Percentiles rank a stretch among this genome's conserved stretches.
Conservation (phyloP, 2,113 vertebrate genomes). For the Eulemur macaco region DNA sequence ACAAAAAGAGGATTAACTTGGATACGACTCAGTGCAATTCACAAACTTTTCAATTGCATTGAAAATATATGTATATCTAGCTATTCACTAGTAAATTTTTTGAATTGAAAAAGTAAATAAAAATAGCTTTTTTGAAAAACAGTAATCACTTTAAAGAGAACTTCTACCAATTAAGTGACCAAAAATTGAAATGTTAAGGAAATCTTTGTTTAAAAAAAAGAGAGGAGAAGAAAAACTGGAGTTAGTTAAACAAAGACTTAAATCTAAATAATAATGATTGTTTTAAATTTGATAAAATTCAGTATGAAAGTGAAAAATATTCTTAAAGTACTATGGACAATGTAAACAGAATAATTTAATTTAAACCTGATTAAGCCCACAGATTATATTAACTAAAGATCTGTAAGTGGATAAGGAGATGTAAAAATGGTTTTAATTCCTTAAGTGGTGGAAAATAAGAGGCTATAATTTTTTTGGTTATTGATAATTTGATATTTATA, state of each 20-base stretch:
- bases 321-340: neutral
- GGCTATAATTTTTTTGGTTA: neutral
- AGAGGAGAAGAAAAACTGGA: neutral
- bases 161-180: neutral
- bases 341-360: neutral
- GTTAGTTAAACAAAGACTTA: neutral
- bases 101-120: neutral
- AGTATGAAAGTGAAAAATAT: neutral
- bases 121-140: neutral
- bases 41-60: neutral
- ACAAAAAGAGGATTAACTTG: neutral
- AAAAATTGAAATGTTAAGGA: neutral
- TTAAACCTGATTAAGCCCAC: neutral
- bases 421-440: neutral
- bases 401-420: neutral
- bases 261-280: neutral
- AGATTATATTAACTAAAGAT: neutral
- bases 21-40: neutral
- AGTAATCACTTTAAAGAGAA: neutral
- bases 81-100: neutral
- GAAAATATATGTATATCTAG: neutral
- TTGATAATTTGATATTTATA: neutral
- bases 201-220: neutral
- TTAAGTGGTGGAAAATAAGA: neutral
- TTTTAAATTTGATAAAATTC: conserved; percentile 5